Evolutionary conservation across 1,140 invertebrate genomes (phyloP).

Genomic region (Platorchestia sp.): DNA sequence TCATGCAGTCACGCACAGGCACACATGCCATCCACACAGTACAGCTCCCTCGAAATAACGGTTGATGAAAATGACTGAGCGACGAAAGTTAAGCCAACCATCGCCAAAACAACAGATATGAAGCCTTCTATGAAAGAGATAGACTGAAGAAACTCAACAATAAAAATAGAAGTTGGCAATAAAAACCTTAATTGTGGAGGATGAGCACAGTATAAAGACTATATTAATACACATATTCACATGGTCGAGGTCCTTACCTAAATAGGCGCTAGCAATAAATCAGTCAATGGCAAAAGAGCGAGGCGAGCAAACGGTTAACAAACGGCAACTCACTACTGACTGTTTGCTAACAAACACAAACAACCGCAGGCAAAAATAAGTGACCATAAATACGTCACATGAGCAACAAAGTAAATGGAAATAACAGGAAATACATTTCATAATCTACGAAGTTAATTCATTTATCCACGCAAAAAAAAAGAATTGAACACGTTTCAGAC

Average conservation of each 20-base stretch:
- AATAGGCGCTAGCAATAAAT: neutral
- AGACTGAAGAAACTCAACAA: constrained; percentile 43
- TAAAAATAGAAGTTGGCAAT: neutral
- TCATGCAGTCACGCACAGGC: neutral
- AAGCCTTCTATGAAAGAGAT: neutral
- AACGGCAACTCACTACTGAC: neutral
- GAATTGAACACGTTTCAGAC: neutral
- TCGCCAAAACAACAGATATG: neutral
- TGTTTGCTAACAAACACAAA: neutral
- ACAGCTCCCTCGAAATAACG: neutral
- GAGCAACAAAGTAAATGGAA: neutral
- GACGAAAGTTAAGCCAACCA: neutral
- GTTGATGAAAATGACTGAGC: neutral
- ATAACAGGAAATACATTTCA: neutral
- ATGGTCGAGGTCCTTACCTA: constrained; percentile 26
- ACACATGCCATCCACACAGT: no score
- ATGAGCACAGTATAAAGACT: neutral
- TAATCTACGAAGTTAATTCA: neutral
- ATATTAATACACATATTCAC: constrained; percentile 15
- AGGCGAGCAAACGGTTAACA: constrained; percentile 1
- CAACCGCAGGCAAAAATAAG: neutral
- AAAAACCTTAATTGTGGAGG: neutral
- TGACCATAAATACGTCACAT: neutral
- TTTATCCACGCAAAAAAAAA: neutral
- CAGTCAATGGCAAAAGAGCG: constrained; percentile 7